phyloP scores from a whole-genome alignment of 2,797 vertebrate genomes.

The Chaetodon trifasciatus region DNA sequence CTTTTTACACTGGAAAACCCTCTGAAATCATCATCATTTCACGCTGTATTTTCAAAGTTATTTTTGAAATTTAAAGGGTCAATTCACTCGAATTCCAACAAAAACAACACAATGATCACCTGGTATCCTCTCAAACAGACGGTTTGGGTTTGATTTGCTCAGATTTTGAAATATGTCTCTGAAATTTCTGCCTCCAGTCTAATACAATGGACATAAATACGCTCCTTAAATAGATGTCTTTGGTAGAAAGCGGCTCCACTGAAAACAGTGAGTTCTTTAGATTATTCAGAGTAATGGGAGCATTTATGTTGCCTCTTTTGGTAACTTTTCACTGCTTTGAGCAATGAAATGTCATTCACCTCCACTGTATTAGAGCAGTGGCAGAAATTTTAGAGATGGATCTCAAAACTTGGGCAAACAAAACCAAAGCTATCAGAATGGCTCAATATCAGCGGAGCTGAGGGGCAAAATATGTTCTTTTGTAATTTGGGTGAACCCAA shows the following conservation, averaged over 20 bases:
- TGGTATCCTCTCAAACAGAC: not conserved
- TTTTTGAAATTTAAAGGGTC: not conserved
- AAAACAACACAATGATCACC: not conserved
- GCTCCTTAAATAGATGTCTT: not conserved
- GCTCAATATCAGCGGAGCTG: not conserved
- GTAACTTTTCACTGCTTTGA: not conserved
- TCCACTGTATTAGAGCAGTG: not conserved
- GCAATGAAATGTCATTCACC: not conserved
- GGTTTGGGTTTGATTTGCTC: not conserved
- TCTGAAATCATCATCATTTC: not conserved
- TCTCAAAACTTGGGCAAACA: not conserved
- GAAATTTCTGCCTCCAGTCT: not conserved
- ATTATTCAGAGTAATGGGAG: not conserved
- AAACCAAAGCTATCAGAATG: not conserved
- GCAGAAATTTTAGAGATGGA: not conserved
- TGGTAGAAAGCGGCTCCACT: not conserved
- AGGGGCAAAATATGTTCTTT: not conserved
- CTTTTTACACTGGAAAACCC: not conserved
- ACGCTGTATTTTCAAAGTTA: not conserved
- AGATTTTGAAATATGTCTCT: slow-evolving; percentile 3
- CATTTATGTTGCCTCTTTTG: not conserved
- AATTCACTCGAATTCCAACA: not conserved
- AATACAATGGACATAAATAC: not conserved
- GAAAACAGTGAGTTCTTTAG: not conserved
- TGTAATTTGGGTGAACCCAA: not conserved